Evolutionary conservation across 1,140 invertebrate genomes (phyloP), one percentile per base, ranked within the genome.

Genomic region (Drosophila arawakana): DNA sequence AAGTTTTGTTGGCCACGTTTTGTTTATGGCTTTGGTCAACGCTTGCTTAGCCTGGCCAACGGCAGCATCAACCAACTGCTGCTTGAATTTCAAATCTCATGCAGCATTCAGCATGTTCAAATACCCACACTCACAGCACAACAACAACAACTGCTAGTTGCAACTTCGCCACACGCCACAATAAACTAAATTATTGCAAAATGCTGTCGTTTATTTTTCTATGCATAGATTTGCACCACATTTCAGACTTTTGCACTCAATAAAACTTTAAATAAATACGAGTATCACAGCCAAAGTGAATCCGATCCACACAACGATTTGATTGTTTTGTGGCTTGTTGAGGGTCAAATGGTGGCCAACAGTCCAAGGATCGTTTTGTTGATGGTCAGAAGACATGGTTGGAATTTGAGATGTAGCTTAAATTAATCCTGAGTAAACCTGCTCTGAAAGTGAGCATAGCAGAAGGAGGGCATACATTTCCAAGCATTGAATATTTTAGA

Each of bases 21-120:
- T 86, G 83, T 83, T 89, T 88, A 88, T 88, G 77, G 73, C 74
- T 74, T 49, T 88, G 83, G 84, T 79, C 83, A 86, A 68, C 78
- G 62, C 72, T 76, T 71, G 59, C 43, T 43, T 72, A 61, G 21
- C 30, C 41, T 46, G 71, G 49, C 49, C 34, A 8, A 34, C 52
- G 9, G 49, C 46, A 35, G 52, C 52, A 15, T 21, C 30, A 54
- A 8, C n/a, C 34, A 55, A 55, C 34, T 41, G 82, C 82, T 81
- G 80, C 83, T 80, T 89, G 80, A 89, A 89, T 89, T 84, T 80
- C 72, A 88, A 88, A 88, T 89, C 72, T 70, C 69, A 67, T 60
- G 71, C 30, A 34, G 67, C 25, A 25, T 25, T 25, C 25, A 39
- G 67, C 73, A 72, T 78, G 73, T 78, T 76, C 52, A 46, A 35